Conservation (phyloP, 2,797 vertebrate genomes). For the Paedocypris micromegethes region DNA sequence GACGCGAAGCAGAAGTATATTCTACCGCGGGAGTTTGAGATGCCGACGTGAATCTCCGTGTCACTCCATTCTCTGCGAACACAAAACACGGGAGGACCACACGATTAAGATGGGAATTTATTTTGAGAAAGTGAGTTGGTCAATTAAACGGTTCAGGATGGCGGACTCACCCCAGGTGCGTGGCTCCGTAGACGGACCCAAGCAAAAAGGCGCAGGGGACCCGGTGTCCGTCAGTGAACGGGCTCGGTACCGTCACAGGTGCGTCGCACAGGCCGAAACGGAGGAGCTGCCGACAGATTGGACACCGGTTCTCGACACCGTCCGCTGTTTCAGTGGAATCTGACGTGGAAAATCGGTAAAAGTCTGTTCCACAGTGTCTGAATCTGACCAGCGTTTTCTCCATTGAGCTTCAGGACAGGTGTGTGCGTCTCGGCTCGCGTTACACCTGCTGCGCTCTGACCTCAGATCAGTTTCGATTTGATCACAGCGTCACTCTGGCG, state of each 20-base stretch:
- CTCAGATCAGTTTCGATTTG: slow-evolving; percentile 3
- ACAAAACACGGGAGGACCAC: background rate
- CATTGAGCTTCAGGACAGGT: slow-evolving; percentile 28
- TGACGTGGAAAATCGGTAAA: slow-evolving; percentile 44
- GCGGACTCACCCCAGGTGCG: slow-evolving; percentile 47
- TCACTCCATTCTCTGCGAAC: slow-evolving; percentile 68
- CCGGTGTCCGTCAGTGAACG: slow-evolving; percentile 52
- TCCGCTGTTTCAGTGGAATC: background rate
- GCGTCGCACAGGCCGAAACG: slow-evolving; percentile 52
- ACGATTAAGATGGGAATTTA: background rate
- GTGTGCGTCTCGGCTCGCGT: background rate
- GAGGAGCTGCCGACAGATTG: slow-evolving; percentile 43
- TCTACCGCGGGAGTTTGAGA: slow-evolving; percentile 66
- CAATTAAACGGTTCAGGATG: too few relatives aligned
- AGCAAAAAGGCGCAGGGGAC: slow-evolving; percentile 49
- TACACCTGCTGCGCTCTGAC: background rate
- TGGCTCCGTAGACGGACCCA: slow-evolving; percentile 47
- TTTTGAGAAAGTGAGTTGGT: too few relatives aligned
- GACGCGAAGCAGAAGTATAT: background rate
- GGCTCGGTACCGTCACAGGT: slow-evolving; percentile 50
- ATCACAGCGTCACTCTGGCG: background rate
- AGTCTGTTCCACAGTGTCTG: slow-evolving; percentile 50
- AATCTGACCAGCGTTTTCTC: slow-evolving; percentile 51
- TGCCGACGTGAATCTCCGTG: slow-evolving; percentile 75
- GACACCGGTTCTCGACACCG: slow-evolving; percentile 39